Evolutionary conservation across 2,888 invertebrate genomes (phyloP).

Genomic region (Phymatocera aterrima): DNA sequence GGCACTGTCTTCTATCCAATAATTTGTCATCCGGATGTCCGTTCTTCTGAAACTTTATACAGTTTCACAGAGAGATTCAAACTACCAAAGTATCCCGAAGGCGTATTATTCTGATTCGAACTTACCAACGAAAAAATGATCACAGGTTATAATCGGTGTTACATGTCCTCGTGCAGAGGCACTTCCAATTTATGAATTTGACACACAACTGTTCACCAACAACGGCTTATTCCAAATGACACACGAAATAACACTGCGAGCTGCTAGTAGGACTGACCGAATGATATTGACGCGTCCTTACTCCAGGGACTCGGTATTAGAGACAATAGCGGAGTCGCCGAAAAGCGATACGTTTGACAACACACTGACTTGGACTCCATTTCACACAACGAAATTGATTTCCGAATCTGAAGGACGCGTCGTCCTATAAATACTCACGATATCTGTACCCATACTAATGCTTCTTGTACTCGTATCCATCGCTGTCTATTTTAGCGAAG

Average conservation of each 20-base stretch:
- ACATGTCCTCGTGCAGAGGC: background rate
- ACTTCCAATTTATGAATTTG: background rate
- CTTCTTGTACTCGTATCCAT: background rate
- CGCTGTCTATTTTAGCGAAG: background rate
- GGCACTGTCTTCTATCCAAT: background rate
- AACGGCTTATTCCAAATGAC: conserved; percentile 35
- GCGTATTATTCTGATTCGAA: background rate
- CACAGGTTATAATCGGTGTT: background rate
- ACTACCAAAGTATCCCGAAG: no score
- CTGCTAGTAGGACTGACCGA: conserved; percentile 4
- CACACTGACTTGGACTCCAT: conserved; percentile 52
- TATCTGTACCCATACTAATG: no score
- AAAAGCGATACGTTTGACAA: conserved; percentile 64
- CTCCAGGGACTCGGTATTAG: background rate
- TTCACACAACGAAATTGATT: conserved; percentile 45
- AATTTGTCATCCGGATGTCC: background rate
- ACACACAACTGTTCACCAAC: conserved; percentile 21
- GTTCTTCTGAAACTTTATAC: no score
- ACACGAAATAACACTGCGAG: conserved; percentile 33
- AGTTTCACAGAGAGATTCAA: no score
- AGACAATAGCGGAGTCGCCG: conserved; percentile 60
- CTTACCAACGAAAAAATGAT: background rate
- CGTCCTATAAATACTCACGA: conserved; percentile 41
- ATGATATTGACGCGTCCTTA: conserved; percentile 39
- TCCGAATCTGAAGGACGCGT: conserved; percentile 37